These are phyloP conservation scores for Osmerus eperlanus DNA, from an alignment of 2,113 vertebrate genomes.

Conservation along the genomic window DNA sequence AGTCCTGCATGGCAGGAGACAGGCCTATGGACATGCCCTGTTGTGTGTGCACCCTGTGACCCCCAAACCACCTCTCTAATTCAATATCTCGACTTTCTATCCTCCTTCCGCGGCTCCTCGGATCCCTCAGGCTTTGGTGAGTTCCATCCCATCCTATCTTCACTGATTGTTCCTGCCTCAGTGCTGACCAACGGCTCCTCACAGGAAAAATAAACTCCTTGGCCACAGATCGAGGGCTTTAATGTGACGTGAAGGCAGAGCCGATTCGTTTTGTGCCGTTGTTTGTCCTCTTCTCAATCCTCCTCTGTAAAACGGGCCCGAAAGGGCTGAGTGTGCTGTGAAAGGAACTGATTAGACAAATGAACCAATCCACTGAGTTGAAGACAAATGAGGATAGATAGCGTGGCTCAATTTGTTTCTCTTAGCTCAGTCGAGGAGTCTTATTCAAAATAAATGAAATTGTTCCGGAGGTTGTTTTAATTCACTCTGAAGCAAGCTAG, in stretches of 20 bases:
- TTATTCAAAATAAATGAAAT: too few relatives aligned
- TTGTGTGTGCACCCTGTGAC: conserved; percentile 38
- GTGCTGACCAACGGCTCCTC: neutral
- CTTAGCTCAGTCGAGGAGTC: too few relatives aligned
- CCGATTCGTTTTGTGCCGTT: too few relatives aligned
- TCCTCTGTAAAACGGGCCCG: too few relatives aligned
- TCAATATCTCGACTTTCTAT: conserved; percentile 37
- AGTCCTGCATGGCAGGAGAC: conserved; percentile 74
- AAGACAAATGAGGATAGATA: neutral
- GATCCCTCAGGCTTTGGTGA: conserved; percentile 71
- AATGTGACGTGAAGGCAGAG: too few relatives aligned
- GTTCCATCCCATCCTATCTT: conserved; percentile 11
- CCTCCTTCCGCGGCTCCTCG: conserved; percentile 26
- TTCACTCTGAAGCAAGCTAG: too few relatives aligned
- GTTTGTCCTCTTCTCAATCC: too few relatives aligned
- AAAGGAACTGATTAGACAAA: neutral
- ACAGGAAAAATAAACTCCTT: neutral
- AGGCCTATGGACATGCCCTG: conserved; percentile 52
- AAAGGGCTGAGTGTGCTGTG: neutral
- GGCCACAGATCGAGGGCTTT: too few relatives aligned
- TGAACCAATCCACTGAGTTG: neutral
- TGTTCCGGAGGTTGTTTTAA: too few relatives aligned
- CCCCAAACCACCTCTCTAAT: conserved; percentile 47
- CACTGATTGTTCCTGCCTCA: neutral
- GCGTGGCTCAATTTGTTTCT: neutral